These are phyloP conservation scores for Pocillopora verrucosa DNA, from an alignment of 64 coral and sea anemone species.

Conservation along the genomic window DNA sequence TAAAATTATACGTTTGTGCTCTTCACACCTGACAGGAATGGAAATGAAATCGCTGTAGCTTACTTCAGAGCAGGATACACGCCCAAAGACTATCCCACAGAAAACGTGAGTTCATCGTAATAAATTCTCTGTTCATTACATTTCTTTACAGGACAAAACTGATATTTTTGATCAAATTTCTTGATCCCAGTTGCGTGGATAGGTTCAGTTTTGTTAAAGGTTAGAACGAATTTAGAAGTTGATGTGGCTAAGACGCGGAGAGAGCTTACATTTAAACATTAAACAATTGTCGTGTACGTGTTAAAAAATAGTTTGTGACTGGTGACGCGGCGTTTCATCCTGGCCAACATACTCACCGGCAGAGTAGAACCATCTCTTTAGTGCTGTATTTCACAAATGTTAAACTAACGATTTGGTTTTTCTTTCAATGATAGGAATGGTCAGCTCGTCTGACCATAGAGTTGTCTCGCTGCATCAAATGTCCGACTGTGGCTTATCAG, in stretches of 20 bases:
- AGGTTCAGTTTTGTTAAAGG: background rate
- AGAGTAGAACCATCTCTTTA: no score
- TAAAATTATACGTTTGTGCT: background rate
- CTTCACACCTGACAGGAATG: conserved; percentile 38
- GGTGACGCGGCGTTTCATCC: no score
- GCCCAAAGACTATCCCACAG: conserved; percentile 79
- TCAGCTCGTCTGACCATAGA: conserved; percentile 61
- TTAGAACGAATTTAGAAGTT: background rate
- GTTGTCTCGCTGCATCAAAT: conserved; percentile 70
- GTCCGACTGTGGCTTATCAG: conserved; percentile 71
- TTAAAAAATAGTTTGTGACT: no score
- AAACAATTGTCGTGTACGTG: no score
- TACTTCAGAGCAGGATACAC: conserved; percentile 89
- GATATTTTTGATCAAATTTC: no score
- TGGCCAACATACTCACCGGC: no score
- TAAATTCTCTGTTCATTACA: no score
- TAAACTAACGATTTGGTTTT: background rate
- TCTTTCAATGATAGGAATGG: conserved; percentile 54
- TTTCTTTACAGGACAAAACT: no score
- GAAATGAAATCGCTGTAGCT: conserved; percentile 83
- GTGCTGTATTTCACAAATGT: no score
- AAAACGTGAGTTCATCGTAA: conserved; percentile 49
- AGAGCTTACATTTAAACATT: no score
- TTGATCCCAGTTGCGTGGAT: no score
- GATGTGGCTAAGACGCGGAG: background rate